phyloP scores from a whole-genome alignment of 1,140 invertebrate species.

The Atta colombica region DNA sequence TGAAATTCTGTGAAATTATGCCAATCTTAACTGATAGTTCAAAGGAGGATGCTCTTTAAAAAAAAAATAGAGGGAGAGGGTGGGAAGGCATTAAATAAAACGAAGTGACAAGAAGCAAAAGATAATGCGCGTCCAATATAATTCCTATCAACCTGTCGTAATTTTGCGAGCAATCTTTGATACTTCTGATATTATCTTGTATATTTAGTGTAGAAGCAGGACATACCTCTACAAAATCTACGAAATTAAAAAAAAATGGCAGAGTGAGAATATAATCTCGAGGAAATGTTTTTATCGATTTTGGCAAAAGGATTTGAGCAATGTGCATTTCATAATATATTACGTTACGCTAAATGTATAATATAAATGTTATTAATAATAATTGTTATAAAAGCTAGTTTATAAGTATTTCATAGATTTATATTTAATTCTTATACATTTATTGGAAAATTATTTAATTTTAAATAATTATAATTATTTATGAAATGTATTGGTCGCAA shows the following conservation, averaged over 20 bases:
- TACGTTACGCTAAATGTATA: background rate
- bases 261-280: background rate
- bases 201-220: background rate
- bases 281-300: constrained; percentile 23
- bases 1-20: constrained; percentile 17
- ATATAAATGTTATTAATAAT: background rate
- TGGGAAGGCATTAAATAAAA: background rate
- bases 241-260: background rate
- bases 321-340: background rate
- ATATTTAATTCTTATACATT: background rate
- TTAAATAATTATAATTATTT: constrained; percentile 16
- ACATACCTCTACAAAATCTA: background rate
- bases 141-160: background rate
- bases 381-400: background rate
- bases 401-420: background rate
- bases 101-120: background rate
- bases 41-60: background rate
- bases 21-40: background rate
- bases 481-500: background rate
- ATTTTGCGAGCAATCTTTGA: background rate
- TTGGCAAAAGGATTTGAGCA: background rate
- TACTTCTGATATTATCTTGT: background rate
- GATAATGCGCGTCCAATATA: background rate
- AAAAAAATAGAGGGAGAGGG: background rate
- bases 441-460: background rate